Evolutionary conservation across 2,797 vertebrate genomes (phyloP).

Genomic region (Sebastes kiyomatsui): DNA sequence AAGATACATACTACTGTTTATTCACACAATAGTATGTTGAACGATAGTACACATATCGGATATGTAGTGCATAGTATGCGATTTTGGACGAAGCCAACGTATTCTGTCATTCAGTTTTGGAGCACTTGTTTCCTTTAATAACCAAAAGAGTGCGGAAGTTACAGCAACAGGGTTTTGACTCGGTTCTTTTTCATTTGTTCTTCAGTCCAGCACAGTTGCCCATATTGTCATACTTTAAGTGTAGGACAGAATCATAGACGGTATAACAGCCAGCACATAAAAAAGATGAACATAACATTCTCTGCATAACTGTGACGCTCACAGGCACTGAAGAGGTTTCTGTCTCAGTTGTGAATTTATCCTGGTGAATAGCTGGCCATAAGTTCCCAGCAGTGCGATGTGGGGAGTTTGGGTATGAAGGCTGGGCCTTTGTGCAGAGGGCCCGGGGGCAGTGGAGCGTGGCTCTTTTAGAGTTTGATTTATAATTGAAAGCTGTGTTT

Average conservation of each 20-base stretch:
- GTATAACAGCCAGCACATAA: neutral
- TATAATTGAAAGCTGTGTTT: constrained; percentile 78
- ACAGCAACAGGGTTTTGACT: neutral
- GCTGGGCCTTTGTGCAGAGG: constrained; percentile 53
- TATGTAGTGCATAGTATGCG: neutral
- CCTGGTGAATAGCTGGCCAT: constrained; percentile 23
- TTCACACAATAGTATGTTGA: too few species aligned
- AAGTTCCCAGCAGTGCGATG: constrained; percentile 43
- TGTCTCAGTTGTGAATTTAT: constrained; percentile 25
- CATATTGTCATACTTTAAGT: neutral
- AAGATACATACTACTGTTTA: neutral
- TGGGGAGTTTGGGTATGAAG: constrained; percentile 52
- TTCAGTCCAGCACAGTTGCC: neutral
- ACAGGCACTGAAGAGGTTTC: constrained; percentile 15
- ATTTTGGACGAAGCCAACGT: neutral
- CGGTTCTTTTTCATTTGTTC: neutral
- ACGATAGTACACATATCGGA: fast-evolving
- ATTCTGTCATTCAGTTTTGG: neutral
- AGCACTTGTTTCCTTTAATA: neutral
- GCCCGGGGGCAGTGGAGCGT: constrained; percentile 48
- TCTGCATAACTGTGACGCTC: constrained; percentile 39
- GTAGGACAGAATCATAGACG: neutral
- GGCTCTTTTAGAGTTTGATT: constrained; percentile 71
- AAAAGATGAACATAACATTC: constrained; percentile 35
- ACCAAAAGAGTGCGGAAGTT: neutral